phyloP scores from a whole-genome alignment of 2,888 invertebrate species.

The Phanerotoma sp. region DNA sequence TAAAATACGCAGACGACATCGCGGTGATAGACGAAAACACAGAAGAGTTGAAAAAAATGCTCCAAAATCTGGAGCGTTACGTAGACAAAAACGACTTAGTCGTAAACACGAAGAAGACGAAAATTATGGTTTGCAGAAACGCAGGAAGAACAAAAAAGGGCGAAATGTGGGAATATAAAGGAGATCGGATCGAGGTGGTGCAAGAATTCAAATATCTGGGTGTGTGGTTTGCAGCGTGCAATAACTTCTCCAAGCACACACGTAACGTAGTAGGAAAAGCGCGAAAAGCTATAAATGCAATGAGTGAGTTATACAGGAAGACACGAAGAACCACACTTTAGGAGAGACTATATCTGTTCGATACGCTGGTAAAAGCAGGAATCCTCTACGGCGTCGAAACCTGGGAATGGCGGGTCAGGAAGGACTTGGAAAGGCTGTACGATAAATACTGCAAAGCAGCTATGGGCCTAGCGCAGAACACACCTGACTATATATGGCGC shows the following conservation, averaged over 20 bases:
- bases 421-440: background rate
- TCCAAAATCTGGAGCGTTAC: constrained; percentile 6
- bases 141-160: constrained; percentile 1
- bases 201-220: constrained; percentile 18
- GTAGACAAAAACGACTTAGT: constrained; percentile 2
- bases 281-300: constrained; percentile 2
- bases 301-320: background rate
- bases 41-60: constrained; percentile 9
- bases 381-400: background rate
- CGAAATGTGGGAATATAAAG: constrained; percentile 14
- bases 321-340: background rate
- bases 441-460: background rate
- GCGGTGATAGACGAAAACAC: constrained; percentile 12
- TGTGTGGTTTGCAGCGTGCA: constrained; percentile 13
- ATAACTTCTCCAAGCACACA: background rate
- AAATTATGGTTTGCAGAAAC: constrained; percentile 18
- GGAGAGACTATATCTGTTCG: background rate
- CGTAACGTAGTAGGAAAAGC: constrained; percentile 3
- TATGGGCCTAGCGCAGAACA: constrained; percentile 5
- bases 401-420: background rate
- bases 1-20: constrained; percentile 24
- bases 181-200: constrained; percentile 9
- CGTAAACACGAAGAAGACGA: constrained; percentile 15
- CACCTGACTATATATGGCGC: constrained; percentile 1
- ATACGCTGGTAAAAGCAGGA: background rate